phyloP scores from a whole-genome alignment of 2,797 vertebrate genomes.

The Petrocephalus sullivani region DNA sequence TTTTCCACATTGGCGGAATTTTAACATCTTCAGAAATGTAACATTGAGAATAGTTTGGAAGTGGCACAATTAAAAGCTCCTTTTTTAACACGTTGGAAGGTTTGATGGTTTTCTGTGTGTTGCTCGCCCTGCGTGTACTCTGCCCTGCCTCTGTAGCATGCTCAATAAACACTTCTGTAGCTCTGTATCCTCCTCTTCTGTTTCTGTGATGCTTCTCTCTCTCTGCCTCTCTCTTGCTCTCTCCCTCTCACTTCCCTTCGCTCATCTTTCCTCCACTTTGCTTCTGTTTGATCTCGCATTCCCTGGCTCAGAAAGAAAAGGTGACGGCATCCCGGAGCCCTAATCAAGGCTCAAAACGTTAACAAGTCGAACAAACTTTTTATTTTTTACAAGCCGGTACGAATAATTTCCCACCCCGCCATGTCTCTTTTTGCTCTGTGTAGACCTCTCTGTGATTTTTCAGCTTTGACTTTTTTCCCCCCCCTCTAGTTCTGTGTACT shows the following conservation, averaged over 20 bases:
- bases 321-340: background rate
- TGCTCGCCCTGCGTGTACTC: constrained; percentile 73
- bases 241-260: constrained; percentile 24
- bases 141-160: constrained; percentile 85
- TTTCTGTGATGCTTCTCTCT: constrained; percentile 75
- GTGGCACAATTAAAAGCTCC: constrained; percentile 87
- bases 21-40: constrained; percentile 88
- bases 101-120: constrained; percentile 71
- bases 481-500: constrained; percentile 44
- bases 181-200: constrained; percentile 82
- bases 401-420: constrained; percentile 63
- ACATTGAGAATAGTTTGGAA: constrained; percentile 79
- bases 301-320: constrained; percentile 64
- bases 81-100: constrained; percentile 84
- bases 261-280: constrained; percentile 64
- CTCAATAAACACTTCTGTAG: constrained; percentile 92
- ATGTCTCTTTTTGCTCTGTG: constrained; percentile 50
- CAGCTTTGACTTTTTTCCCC: constrained; percentile 48
- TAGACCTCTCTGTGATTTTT: constrained; percentile 53
- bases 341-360: background rate
- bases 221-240: constrained; percentile 58
- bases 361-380: background rate
- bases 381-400: background rate
- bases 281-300: constrained; percentile 67
- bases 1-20: constrained; percentile 85